Conservation (phyloP, 1,140 invertebrate genomes). For the Pygmarrhopalites habei region DNA sequence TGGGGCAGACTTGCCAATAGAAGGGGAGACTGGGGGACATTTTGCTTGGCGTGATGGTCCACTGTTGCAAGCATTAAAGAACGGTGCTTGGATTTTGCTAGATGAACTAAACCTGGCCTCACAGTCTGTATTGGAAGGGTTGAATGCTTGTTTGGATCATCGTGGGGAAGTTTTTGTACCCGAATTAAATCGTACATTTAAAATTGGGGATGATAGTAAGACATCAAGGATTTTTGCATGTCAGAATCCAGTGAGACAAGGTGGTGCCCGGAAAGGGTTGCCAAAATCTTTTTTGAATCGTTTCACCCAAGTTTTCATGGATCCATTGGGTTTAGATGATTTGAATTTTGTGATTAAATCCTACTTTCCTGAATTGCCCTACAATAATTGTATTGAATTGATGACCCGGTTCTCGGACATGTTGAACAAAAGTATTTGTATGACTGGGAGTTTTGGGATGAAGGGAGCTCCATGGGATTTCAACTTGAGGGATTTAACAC, state of each 20-base stretch:
- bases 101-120: conserved; percentile 98
- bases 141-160: conserved; percentile 98
- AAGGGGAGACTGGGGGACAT: conserved; percentile 70
- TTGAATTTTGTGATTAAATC: conserved; percentile 53
- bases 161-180: conserved; percentile 92
- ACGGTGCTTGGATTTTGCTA: conserved; percentile 92
- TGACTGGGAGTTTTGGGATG: conserved; percentile 57
- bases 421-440: conserved; percentile 55
- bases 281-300: conserved; percentile 96
- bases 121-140: conserved; percentile 93
- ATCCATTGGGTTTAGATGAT: conserved; percentile 69
- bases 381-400: conserved; percentile 51
- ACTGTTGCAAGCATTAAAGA: conserved; percentile 81
- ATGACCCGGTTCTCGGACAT: conserved; percentile 77
- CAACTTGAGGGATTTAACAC: conserved; percentile 87
- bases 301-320: conserved; percentile 90
- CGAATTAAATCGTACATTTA: conserved; percentile 82
- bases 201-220: conserved; percentile 69
- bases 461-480: conserved; percentile 89
- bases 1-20: conserved; percentile 92
- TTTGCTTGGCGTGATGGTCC: conserved; percentile 97
- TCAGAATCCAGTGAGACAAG: conserved; percentile 95
- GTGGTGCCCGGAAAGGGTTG: conserved; percentile 87
- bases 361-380: conserved; percentile 47
- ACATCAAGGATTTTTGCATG: conserved; percentile 91